phyloP scores from a whole-genome alignment of 2,888 invertebrate genomes.

The Rhodophaea formosa region DNA sequence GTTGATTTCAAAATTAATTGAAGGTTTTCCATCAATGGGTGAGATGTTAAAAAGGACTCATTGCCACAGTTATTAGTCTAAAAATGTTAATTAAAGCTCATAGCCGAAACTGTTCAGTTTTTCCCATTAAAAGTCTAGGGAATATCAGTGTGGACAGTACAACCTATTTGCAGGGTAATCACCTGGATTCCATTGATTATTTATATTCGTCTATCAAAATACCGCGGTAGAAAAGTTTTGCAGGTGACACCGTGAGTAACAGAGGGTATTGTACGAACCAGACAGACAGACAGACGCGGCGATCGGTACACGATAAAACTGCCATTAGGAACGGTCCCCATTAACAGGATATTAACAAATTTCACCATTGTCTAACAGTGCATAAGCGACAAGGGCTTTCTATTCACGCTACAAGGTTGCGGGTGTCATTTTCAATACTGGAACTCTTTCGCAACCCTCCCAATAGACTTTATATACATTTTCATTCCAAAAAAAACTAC shows the following conservation, averaged over 20 bases:
- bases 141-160: background rate
- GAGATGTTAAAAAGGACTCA: background rate
- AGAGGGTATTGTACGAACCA: background rate
- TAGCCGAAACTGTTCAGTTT: background rate
- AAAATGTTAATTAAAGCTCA: background rate
- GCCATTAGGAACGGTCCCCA: constrained; percentile 2
- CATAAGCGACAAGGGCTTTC: constrained; percentile 66
- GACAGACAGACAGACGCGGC: background rate
- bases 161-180: background rate
- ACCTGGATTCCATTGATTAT: too few relatives aligned
- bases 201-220: background rate
- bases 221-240: background rate
- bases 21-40: background rate
- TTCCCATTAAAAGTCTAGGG: background rate
- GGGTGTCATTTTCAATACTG: constrained; percentile 64
- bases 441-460: constrained; percentile 69
- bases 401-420: constrained; percentile 71
- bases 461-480: constrained; percentile 64
- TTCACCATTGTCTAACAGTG: constrained; percentile 63
- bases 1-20: background rate
- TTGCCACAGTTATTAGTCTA: background rate
- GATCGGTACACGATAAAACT: background rate
- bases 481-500: constrained; percentile 64
- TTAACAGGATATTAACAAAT: constrained; percentile 55
- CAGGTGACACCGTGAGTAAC: background rate